A percentile compares a stretch with the other conserved stretches of the same genome.
Evolutionary conservation across 1,140 invertebrate species (phyloP).

Genomic region (Coptotermes formosanus): DNA sequence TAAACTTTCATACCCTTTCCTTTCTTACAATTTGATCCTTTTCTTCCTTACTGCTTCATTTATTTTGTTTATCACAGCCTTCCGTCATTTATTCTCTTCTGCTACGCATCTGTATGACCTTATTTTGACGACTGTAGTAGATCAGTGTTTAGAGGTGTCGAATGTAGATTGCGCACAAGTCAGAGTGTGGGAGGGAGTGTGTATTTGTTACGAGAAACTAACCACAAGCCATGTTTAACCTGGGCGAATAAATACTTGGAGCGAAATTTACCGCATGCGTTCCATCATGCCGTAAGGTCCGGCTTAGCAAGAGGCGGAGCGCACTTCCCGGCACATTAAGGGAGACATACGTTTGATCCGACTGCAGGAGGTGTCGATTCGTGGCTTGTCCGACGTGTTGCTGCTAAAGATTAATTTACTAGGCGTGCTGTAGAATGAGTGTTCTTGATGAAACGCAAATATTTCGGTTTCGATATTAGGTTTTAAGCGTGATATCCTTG

Average conservation of each 20-base stretch:
- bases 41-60: background rate
- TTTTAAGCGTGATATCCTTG: too few relatives aligned
- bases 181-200: background rate
- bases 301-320: too few relatives aligned
- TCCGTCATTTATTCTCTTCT: background rate
- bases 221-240: background rate
- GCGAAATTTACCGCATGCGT: background rate
- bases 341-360: background rate
- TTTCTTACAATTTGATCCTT: background rate
- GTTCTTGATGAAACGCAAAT: too few relatives aligned
- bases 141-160: background rate
- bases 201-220: background rate
- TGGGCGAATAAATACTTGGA: background rate
- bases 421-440: too few relatives aligned
- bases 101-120: background rate
- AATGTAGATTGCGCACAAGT: background rate
- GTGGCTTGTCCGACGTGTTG: too few relatives aligned
- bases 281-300: too few relatives aligned
- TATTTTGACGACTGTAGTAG: background rate
- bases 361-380: background rate
- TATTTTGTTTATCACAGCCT: background rate
- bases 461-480: too few relatives aligned
- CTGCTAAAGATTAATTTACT: too few relatives aligned
- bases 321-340: too few relatives aligned
- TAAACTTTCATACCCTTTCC: background rate